Evolutionary conservation across 2,888 invertebrate genomes (phyloP), one percentile per base, ranked within the genome.

Genomic region (Osedax fenrisi): DNA sequence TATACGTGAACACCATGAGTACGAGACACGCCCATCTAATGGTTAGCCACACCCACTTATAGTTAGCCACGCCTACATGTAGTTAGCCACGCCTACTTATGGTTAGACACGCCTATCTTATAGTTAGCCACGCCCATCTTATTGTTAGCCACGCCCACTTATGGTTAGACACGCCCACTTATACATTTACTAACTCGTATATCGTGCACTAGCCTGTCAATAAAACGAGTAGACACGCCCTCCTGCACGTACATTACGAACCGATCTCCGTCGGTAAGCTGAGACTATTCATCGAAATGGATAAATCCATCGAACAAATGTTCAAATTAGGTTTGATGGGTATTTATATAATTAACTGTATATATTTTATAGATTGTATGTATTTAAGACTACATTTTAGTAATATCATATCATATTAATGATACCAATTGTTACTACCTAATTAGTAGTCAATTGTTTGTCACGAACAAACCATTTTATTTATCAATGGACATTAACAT

Each of bases 211-310:
- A 41, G 41, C 41, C 41, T 5, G 5, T 41, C 10, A 17, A 41
- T 41, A 17, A 41, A 17, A 41, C 5, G 17, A 41, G 10, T 10
- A 41, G 17, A 17, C 10, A 41, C 41, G 41, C 17, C 17, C 41
- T 17, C 41, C 17, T 41, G 41, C 41, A 41, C 41, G 17, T 92
- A 62, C 86, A 86, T 64, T 91, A 92, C 80, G 86, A 88, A 1
- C 92, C 93, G 0, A 88, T 90, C 2, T 88, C 91, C 0, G 88
- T 92, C 77, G 93, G 93, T 2, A 91, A 85, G 76, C 79, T 85
- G 64, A 80, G 85, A n/a, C 79, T 86, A 76, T 83, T 84, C 81
- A 79, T 81, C 41, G 81, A 81, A 64, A 82, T 84, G 77, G 78
- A 81, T 27, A 79, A 83, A 27, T 84, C 86, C 1, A 80, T 85